phyloP scores from a whole-genome alignment of 2,888 invertebrate species.

The Nomada lathburiana region DNA sequence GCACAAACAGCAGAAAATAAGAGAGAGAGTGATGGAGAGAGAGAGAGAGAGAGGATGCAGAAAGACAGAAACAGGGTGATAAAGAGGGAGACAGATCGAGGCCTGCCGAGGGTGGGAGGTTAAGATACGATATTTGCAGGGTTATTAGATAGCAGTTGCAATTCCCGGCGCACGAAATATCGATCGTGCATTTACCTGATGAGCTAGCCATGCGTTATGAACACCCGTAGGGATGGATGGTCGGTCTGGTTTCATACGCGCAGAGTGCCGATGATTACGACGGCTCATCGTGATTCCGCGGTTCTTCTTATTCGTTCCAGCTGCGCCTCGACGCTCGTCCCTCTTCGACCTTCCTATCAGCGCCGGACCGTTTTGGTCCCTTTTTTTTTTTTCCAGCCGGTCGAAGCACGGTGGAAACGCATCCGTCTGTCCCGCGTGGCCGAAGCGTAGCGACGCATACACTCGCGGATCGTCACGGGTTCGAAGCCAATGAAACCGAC shows the following conservation, averaged over 20 bases:
- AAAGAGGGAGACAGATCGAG: too few relatives aligned
- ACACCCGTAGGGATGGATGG: constrained; percentile 64
- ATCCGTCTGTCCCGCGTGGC: constrained; percentile 41
- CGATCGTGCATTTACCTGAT: constrained; percentile 80
- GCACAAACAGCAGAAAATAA: neutral
- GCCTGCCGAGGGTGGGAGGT: constrained; percentile 45
- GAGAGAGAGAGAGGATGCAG: constrained; percentile 1
- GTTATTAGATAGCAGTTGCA: constrained; percentile 80
- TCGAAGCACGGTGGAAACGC: constrained; percentile 56
- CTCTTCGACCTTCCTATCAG: neutral
- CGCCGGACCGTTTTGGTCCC: constrained; percentile 11
- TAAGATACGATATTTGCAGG: constrained; percentile 79
- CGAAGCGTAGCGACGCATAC: constrained; percentile 46
- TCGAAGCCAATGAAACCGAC: constrained; percentile 68
- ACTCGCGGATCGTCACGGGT: constrained; percentile 55
- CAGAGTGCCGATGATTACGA: constrained; percentile 73
- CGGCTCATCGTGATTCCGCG: constrained; percentile 70
- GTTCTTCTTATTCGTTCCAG: constrained; percentile 52
- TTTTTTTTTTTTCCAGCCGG: neutral
- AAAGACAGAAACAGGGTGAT: neutral
- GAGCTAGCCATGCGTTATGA: constrained; percentile 80
- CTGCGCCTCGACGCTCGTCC: constrained; percentile 2
- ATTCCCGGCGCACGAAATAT: constrained; percentile 74
- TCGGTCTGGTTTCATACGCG: constrained; percentile 69
- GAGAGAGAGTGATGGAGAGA: neutral